These are phyloP conservation scores for Malurus melanocephalus DNA, from an alignment of 2,113 vertebrate genomes.

Conservation along the genomic window DNA sequence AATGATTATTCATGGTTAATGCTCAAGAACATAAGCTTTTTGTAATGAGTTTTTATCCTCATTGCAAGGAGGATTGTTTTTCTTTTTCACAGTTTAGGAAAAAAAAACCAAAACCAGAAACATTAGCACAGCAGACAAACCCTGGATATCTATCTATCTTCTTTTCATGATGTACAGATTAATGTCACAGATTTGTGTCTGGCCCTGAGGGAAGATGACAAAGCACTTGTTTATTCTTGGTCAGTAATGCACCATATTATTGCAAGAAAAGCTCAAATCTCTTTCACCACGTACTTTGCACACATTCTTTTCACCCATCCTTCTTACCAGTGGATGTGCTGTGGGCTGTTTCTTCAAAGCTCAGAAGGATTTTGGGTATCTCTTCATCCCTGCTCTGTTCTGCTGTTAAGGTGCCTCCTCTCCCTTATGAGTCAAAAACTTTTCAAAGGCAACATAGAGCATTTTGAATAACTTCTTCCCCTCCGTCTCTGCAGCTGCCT, in stretches of 20 bases:
- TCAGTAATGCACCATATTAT: background rate
- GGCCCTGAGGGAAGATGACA: background rate
- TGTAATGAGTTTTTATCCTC: background rate
- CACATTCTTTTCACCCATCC: background rate
- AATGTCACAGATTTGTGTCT: background rate
- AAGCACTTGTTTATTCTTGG: background rate
- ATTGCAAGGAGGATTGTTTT: background rate
- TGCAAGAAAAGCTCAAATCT: background rate
- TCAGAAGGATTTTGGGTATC: background rate
- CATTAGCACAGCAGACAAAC: background rate
- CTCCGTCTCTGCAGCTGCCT: background rate
- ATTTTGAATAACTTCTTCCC: background rate
- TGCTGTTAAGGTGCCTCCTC: background rate
- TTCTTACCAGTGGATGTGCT: background rate
- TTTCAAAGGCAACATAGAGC: background rate
- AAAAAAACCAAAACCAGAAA: background rate
- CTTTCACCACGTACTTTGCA: background rate
- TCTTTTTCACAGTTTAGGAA: background rate
- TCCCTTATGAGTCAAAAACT: background rate
- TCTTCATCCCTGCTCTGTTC: background rate
- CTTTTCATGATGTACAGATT: background rate
- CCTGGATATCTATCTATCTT: background rate
- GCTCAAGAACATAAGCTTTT: background rate
- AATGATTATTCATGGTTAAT: background rate
- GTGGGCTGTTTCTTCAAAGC: background rate